Base-by-base conservation (phyloP, 2,888 invertebrate genomes). In the Cheiracanthium punctorium region DNA sequence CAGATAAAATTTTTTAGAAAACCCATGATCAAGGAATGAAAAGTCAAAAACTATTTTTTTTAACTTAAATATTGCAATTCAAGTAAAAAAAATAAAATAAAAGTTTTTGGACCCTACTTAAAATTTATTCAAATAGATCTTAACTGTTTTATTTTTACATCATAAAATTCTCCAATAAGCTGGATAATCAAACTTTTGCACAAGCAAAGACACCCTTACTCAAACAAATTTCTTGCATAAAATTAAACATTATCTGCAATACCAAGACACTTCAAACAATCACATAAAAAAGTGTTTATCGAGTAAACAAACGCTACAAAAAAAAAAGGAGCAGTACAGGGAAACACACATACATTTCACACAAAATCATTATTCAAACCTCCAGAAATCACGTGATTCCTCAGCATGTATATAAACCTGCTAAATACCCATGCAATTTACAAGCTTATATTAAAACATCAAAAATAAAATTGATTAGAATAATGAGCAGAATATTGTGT, bases 351-450 rank as follows among this genome's bases (percentile, higher is more conserved):
- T 17, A 48, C 17, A 58, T 12, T 24, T 20, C 24, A 58, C 58
- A 58, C 58, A 20, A 58, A 58, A 58, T 58, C 58, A 58, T 58
- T 58, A 58, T 5, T 58, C 58, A 24, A 58, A 58, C 20, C 24
- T 24, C 24, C 4, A 58, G n/a, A 58, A 58, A 58, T 24, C 24
- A 58, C 7, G 24, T 12, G 48, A 58, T 58, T n/a, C n/a, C 58
- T 24, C 24, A 7, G 58, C 58, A 58, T 48, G 48, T 48, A 17
- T 12, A 37, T 48, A 12, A 48, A 7, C 48, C 10, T 24, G 20
- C 58, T 24, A 24, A 24, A 58, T 58, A 24, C 58, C 58, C 58
- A 58, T 24, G 24, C 20, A 58, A 58, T 58, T 24, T 17, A 58
- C 24, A 58, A 58, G 24, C 58, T 24, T 1, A 4, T 24, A 17